Base-by-base conservation (phyloP, 2,113 vertebrate genomes). In the Sitta europaea region DNA sequence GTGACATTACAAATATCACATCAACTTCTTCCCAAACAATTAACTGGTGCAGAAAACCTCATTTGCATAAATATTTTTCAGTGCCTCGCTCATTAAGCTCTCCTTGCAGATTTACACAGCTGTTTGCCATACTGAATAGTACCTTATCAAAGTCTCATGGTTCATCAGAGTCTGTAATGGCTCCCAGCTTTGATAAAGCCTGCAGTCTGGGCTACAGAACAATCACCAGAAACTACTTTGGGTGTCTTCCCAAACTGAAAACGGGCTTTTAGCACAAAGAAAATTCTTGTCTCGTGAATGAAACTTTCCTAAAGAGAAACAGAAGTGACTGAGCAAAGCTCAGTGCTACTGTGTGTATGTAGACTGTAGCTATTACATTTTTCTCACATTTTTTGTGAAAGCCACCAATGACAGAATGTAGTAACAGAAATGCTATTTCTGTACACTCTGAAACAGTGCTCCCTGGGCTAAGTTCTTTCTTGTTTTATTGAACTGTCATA, bases 341-440 rank as follows among this genome's bases (percentile, higher is more conserved):
- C 31, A 23, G 20, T 14, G 18, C 38, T 43, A 36, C 5, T 59
- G 19, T 24, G 22, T 12, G n/a, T 0, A 0, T 13, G 28, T 8
- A 59, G 38, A 74, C 31, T 14, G 12, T 15, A 78, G 50, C 13
- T 50, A 54, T 14, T 36, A 21, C 2, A 31, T 33, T 71, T 78
- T 55, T 22, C 7, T 77, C 14, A 23, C 1, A 0, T 35, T 57
- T 50, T 55, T 40, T 81, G 19, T 12, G 8, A 36, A 63, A 81
- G n/a, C 14, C 18, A 33, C 23, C 47, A 45, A 7, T 20, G 10
- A 40, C 50, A 71, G 35, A 8, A 70, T 0, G 0, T 68, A 61
- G 25, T 47, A 51, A 45, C 8, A 90, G 31, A 77, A 92, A 48
- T 0, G 15, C 27, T 29, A 47, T 3, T 29, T 62, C 43, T 28